Percentiles rank a stretch among this genome's conserved stretches.
Evolutionary conservation across 1,140 invertebrate genomes (phyloP).

Genomic region (Drosophila burlai): DNA sequence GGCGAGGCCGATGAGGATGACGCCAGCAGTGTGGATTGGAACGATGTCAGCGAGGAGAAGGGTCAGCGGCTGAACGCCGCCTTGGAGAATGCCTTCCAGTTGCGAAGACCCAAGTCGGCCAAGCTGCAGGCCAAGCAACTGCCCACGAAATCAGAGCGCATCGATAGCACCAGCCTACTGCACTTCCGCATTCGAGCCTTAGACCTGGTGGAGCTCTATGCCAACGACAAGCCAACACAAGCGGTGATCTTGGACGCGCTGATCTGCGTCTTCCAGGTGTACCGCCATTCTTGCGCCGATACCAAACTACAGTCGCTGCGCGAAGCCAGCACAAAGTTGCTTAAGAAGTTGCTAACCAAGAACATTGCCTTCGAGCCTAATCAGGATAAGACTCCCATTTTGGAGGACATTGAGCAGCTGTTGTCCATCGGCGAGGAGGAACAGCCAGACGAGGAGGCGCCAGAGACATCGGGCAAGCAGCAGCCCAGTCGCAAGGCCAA

Average conservation of each 20-base stretch:
- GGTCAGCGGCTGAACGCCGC: constrained; percentile 90
- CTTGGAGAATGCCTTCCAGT: constrained; percentile 89
- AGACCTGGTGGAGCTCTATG: constrained; percentile 53
- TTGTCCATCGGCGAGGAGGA: constrained; percentile 21
- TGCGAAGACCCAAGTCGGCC: constrained; percentile 85
- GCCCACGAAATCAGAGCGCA: constrained; percentile 62
- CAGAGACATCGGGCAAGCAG: constrained; percentile 1
- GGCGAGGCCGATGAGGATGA: constrained; percentile 22
- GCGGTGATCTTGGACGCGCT: constrained; percentile 41
- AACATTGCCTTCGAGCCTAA: constrained; percentile 7
- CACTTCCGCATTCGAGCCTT: constrained; percentile 64
- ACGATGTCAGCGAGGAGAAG: constrained; percentile 91
- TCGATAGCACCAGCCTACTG: constrained; percentile 49
- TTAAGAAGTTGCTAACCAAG: constrained; percentile 36
- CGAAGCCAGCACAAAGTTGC: constrained; percentile 51
- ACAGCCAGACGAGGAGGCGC: constrained; percentile 11
- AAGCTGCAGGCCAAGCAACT: constrained; percentile 39
- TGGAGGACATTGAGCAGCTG: constrained; percentile 46
- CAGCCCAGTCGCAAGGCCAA: constrained; percentile 15
- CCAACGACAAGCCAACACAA: constrained; percentile 26
- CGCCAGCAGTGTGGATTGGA: constrained; percentile 89
- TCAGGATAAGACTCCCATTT: constrained; percentile 13
- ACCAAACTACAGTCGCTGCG: constrained; percentile 38
- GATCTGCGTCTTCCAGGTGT: constrained; percentile 40
- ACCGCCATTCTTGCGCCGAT: neutral